These are phyloP conservation scores for Coelopa pilipes DNA, from an alignment of 2,888 invertebrate genomes.

Conservation along the genomic window DNA sequence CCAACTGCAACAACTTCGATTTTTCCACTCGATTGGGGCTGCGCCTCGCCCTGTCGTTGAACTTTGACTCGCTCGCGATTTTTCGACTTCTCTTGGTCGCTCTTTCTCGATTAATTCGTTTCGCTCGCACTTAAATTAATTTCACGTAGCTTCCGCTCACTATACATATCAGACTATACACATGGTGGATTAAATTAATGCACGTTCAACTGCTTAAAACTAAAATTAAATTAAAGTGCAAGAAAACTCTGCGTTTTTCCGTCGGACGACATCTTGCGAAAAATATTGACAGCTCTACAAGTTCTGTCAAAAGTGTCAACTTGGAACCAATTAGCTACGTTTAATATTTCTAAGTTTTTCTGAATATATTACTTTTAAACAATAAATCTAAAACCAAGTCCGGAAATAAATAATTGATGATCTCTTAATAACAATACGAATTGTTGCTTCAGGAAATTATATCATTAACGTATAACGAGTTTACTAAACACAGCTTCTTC, in stretches of 20 bases:
- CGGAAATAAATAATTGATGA: not conserved
- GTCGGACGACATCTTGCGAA: slow-evolving; percentile 38
- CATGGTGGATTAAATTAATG: not conserved
- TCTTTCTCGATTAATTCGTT: slow-evolving; percentile 30
- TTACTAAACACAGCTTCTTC: not conserved
- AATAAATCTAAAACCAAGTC: not conserved
- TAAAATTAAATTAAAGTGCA: slow-evolving; percentile 6
- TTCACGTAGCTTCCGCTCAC: not conserved
- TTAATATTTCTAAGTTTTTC: slow-evolving; percentile 10
- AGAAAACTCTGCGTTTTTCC: slow-evolving; percentile 9
- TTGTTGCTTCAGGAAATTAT: too few relatives aligned
- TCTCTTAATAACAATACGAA: not conserved
- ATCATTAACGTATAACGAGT: too few relatives aligned
- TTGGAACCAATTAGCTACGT: slow-evolving; percentile 8
- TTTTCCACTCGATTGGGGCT: slow-evolving; percentile 45
- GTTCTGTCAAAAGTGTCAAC: slow-evolving; percentile 30
- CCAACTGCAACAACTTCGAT: slow-evolving; percentile 44
- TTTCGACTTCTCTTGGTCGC: slow-evolving; percentile 11
- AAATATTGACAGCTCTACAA: slow-evolving; percentile 30
- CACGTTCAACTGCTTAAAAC: not conserved
- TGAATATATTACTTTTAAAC: not conserved
- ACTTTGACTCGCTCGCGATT: slow-evolving; percentile 13
- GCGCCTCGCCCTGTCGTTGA: slow-evolving; percentile 37
- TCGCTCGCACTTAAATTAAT: slow-evolving; percentile 25
- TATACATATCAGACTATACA: not conserved